Conservation (phyloP, 2,113 vertebrate genomes). For the Helogale parvula region DNA sequence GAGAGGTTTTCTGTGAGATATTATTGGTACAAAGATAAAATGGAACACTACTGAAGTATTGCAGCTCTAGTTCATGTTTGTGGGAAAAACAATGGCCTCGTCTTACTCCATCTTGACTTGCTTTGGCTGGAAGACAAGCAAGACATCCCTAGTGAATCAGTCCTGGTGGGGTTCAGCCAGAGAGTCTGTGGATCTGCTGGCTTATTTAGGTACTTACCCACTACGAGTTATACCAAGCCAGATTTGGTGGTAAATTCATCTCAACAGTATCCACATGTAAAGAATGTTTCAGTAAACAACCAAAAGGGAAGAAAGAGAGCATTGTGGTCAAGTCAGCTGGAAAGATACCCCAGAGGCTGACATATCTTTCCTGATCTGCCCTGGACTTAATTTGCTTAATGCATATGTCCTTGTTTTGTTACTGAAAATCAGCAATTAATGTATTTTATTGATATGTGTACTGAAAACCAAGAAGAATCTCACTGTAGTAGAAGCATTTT, state of each 20-base stretch:
- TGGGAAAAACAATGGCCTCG: not conserved
- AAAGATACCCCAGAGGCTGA: not conserved
- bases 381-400: not conserved
- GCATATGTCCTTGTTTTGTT: not conserved
- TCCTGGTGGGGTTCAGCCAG: not conserved
- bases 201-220: not conserved
- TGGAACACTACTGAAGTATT: not conserved
- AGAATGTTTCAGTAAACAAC: not conserved
- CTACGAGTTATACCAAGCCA: not conserved
- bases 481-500: not conserved
- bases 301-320: not conserved
- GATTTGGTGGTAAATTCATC: not conserved
- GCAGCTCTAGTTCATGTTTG: not conserved
- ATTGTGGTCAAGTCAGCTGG: not conserved
- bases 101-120: not conserved
- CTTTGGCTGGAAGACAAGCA: not conserved
- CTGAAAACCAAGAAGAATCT: not conserved
- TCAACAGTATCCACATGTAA: not conserved
- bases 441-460: not conserved
- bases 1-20: not conserved
- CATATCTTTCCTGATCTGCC: not conserved
- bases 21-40: not conserved
- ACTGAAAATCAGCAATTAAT: not conserved
- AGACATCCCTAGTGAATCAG: not conserved
- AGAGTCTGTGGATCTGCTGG: not conserved